Conservation (phyloP, 37 sponge, comb jelly and placozoan species). For the Diacarnus erythraeanus region DNA sequence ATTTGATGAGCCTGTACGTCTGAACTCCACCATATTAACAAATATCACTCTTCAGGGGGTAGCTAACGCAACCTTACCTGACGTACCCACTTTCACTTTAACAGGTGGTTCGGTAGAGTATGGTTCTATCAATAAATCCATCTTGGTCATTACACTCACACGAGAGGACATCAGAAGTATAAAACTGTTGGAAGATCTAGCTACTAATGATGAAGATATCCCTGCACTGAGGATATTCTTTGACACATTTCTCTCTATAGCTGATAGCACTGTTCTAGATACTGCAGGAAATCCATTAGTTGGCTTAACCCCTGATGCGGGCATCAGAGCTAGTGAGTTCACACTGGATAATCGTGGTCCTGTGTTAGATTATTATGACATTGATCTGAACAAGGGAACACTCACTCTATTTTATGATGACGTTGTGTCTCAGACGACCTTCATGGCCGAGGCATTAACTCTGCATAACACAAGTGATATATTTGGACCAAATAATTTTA, state of each 20-base stretch:
- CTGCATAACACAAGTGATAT: conserved; percentile 50
- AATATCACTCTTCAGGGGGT: conserved; percentile 66
- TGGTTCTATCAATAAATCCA: conserved; percentile 52
- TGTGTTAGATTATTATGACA: conserved; percentile 52
- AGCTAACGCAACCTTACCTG: conserved; percentile 14
- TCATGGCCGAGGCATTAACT: conserved; percentile 39
- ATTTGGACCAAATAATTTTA: conserved; percentile 39
- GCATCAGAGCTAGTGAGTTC: conserved; percentile 8
- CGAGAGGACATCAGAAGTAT: conserved; percentile 62
- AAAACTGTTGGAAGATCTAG: conserved; percentile 27
- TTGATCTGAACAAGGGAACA: conserved; percentile 80
- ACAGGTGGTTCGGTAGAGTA: conserved; percentile 77
- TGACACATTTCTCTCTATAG: conserved; percentile 57
- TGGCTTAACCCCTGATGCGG: conserved; percentile 17
- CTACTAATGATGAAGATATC: neutral
- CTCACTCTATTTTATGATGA: conserved; percentile 78
- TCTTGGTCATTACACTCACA: conserved; percentile 47
- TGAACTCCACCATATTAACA: conserved; percentile 52
- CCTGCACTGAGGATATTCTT: conserved; percentile 4
- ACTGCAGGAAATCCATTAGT: conserved; percentile 67
- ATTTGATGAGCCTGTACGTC: conserved; percentile 85
- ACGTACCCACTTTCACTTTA: conserved; percentile 48
- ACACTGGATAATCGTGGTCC: conserved; percentile 46
- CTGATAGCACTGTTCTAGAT: conserved; percentile 60
- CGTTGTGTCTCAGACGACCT: conserved; percentile 53